Conservation (phyloP, 2,888 invertebrate species). For the Listrodromus nycthemerus region DNA sequence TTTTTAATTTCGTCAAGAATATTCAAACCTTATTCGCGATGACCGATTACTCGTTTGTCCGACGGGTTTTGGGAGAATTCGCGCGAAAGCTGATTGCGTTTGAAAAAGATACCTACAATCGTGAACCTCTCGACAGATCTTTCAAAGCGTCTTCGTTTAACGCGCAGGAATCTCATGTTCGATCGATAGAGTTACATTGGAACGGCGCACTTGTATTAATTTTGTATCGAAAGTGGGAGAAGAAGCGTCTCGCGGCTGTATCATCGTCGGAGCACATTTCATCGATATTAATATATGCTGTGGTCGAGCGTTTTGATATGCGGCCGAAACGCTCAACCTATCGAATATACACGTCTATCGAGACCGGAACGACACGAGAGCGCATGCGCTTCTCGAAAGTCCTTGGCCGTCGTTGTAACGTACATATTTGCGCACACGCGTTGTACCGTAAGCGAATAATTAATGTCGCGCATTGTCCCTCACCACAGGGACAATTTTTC, state of each 20-base stretch:
- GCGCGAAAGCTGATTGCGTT: not conserved
- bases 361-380: conserved; percentile 25
- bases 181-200: not conserved
- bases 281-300: not conserved
- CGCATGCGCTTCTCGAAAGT: conserved; percentile 55
- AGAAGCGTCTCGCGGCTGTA: not conserved
- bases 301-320: not conserved
- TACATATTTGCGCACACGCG: conserved; percentile 34
- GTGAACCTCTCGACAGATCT: not conserved
- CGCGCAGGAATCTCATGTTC: not conserved
- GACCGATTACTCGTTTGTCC: not conserved
- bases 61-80: not conserved
- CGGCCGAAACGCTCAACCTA: conserved; percentile 36
- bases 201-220: not conserved
- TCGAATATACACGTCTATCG: conserved; percentile 51
- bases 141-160: not conserved
- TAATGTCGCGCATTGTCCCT: too few relatives aligned
- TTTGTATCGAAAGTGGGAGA: not conserved
- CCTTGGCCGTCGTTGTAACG: conserved; percentile 48
- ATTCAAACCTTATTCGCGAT: not conserved
- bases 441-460: not conserved
- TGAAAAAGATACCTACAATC: not conserved
- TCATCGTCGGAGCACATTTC: not conserved
- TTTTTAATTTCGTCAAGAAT: not conserved
- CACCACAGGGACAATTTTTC: not conserved